Percentiles rank a stretch among this genome's conserved stretches.
Evolutionary conservation across 2,113 vertebrate species (phyloP).

Genomic region (Phaethon lepturus): DNA sequence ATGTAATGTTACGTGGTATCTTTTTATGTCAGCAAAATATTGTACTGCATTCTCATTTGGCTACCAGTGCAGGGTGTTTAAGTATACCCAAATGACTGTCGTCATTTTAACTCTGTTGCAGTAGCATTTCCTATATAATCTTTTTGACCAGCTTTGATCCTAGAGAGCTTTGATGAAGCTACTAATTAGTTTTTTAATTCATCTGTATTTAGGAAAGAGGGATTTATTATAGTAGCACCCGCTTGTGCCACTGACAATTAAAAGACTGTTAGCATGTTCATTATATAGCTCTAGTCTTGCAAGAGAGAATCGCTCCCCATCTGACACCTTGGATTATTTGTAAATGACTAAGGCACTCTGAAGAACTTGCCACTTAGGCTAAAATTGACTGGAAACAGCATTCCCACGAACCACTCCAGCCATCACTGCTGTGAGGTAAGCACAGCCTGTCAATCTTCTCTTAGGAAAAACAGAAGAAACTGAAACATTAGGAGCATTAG

Average conservation of each 20-base stretch:
- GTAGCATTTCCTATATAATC: not conserved
- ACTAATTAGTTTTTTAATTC: conserved; percentile 64
- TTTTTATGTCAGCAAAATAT: not conserved
- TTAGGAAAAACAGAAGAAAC: not conserved
- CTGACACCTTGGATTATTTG: conserved; percentile 15
- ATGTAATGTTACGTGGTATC: not conserved
- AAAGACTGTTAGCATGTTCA: conserved; percentile 42
- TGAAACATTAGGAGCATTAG: not conserved
- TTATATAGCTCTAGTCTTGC: not conserved
- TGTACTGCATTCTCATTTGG: not conserved
- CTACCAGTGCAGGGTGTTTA: not conserved
- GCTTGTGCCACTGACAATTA: conserved; percentile 11
- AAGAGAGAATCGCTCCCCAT: not conserved
- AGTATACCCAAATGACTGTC: not conserved
- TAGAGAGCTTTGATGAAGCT: conserved; percentile 56
- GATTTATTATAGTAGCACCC: conserved; percentile 49
- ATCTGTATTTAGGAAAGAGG: conserved; percentile 48
- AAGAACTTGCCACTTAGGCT: not conserved
- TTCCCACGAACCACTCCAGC: not conserved
- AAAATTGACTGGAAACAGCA: not conserved
- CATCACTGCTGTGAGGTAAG: not conserved
- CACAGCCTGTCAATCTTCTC: rapidly evolving
- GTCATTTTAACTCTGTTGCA: not conserved
- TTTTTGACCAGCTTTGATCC: conserved; percentile 62
- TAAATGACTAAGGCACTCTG: not conserved